Evolutionary conservation across 2,113 vertebrate genomes (phyloP), one percentile per base, ranked within the genome.

Genomic region (Plestiodon gilberti): DNA sequence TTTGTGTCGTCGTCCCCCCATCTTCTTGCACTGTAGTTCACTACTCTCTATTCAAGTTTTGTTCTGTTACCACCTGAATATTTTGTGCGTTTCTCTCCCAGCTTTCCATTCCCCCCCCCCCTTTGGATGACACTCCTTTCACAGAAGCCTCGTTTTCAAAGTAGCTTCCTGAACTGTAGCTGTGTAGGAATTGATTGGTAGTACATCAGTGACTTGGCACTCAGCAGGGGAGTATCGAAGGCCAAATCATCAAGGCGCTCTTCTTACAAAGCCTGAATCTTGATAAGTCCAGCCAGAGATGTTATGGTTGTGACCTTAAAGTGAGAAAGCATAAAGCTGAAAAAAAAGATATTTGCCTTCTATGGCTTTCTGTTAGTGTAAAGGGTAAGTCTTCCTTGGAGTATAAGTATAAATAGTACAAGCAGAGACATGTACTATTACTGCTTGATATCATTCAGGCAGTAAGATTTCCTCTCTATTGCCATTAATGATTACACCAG

Each of bases 131-230:
- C 52, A 28, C 28, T 52, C 59, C 64, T 43, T 82, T 40, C 87
- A 75, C 55, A 81, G 74, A 82, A 71, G 62, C 75, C 62, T 78
- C 80, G 89, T 52, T 77, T 80, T 90, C 93, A 87, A 91, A 93
- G 89, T 64, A 89, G 80, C 82, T 93, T 91, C 84, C 86, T 92
- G 92, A 95, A 90, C 93, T 90, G 86, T 91, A 92, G 84, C 90
- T 88, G 88, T 89, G 86, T 88, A 91, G 86, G 87, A 94, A 94
- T 89, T 94, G 94, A 96, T 94, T 93, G 78, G 91, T 85, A 93
- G 84, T 92, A 90, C 90, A 90, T 92, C 92, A 94, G 28, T 61
- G 89, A 87, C 91, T 90, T 87, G 85, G 87, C 1, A 2, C 92
- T 93, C 91, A n/a, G 1, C 52, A 11, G 92, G 93, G 80, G 90